A percentile compares a stretch with the other conserved stretches of the same genome.
These are phyloP conservation scores for Lithophane leautieri DNA, from an alignment of 2,888 invertebrate genomes.

Conservation along the genomic window DNA sequence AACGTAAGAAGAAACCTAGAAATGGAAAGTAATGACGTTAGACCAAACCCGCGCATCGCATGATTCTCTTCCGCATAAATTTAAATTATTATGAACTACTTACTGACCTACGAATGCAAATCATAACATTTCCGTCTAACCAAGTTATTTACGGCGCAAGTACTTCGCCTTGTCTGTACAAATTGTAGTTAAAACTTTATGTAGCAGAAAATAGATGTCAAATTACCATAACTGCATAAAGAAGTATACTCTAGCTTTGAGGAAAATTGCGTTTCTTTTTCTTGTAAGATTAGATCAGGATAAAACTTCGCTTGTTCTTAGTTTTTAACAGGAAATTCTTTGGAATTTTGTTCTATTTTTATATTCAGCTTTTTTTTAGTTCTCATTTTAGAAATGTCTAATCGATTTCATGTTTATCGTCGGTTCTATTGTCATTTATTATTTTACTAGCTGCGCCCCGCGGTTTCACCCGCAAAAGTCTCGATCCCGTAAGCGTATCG, in stretches of 20 bases:
- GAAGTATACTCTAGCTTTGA: conserved; percentile 14
- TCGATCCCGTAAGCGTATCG: no score
- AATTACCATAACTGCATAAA: conserved; percentile 27
- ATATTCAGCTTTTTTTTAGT: conserved; percentile 20
- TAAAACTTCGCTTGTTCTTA: conserved; percentile 20
- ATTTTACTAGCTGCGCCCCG: background rate
- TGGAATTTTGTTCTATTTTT: conserved; percentile 15
- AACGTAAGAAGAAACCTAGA: conserved; percentile 50
- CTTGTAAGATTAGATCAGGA: conserved; percentile 19
- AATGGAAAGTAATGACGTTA: conserved; percentile 67
- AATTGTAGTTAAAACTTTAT: conserved; percentile 35
- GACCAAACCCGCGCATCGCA: conserved; percentile 50
- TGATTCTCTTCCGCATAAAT: conserved; percentile 74
- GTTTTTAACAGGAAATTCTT: conserved; percentile 38
- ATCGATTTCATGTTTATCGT: conserved; percentile 10
- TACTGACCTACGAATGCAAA: conserved; percentile 77
- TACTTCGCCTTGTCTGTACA: conserved; percentile 33
- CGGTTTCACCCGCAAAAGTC: no score
- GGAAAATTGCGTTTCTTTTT: conserved; percentile 38
- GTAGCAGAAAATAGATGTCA: conserved; percentile 26
- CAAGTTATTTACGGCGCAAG: conserved; percentile 72
- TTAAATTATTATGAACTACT: conserved; percentile 72
- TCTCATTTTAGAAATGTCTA: conserved; percentile 11
- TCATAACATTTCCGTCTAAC: conserved; percentile 76
- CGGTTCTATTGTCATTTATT: background rate